Base-by-base conservation (phyloP, 2,797 vertebrate species). In the Neosalanx taihuensis region DNA sequence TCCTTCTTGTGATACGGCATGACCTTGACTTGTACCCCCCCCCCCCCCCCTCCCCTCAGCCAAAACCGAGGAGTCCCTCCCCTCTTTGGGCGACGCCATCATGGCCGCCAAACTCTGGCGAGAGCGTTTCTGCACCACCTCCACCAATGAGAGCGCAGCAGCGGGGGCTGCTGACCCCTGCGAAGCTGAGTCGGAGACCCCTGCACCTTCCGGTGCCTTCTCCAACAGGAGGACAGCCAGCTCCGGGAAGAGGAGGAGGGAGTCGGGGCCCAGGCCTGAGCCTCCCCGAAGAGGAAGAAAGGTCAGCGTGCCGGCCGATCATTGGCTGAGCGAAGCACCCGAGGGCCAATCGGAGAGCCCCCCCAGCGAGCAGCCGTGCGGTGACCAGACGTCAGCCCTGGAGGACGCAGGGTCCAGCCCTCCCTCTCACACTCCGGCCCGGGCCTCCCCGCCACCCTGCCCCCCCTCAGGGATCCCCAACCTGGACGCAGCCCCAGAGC, bases 271-370 rank as follows among this genome's bases (percentile, higher is more conserved):
- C 72, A 69, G 33, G 67, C 56, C 18, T 69, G 58, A 70, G 51
- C 35, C 1, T 35, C 12, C 20, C n/a, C 68, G 70, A 73, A 69
- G 74, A 6, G 49, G 12, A 13, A 85, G 64, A 70, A 86, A 79
- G 56, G 73, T 72, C 67, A 67, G 77, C 63, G 71, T 76, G 31
- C 18, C 71, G 37, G 72, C 70, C 13, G 62, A 35, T 4, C 1
- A 20, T n/a, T 35, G 35, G 61, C 30, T 56, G 18, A 6, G 35
- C 12, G 56, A 72, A 73, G 76, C 71, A 64, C 26, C 60, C 65
- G 63, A 13, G 41, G 41, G 41, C 3, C 41, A 13, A 3, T 46
- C 9, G 9, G 41, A 46, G 12, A 46, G 41, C 41, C 41, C 10
- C 41, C 41, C 10, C 41, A 13, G 20, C 18, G 10, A 26, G 26